Evolutionary conservation across 2,888 invertebrate species (phyloP), one percentile per base, ranked within the genome.

Genomic region (Acleris literana): DNA sequence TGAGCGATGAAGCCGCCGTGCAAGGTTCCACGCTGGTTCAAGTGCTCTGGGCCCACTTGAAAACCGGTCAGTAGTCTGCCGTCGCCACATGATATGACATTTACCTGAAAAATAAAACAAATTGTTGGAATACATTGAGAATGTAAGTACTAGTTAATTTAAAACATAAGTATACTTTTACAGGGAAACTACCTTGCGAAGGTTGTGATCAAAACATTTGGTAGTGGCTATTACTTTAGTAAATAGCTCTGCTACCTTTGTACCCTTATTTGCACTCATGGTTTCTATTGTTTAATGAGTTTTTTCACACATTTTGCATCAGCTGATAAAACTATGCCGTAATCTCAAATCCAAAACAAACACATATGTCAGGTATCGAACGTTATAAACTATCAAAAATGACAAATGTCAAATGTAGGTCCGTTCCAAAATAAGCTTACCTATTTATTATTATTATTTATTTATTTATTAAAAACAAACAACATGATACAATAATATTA

Each of bases 1-100:
- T 97, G 96, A 3, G 97, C 96, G 4, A 96, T 96, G 75, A 97
- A 95, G 6, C 97, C 98, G 2, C 98, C 98, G 80, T 98, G 98
- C 5, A 98, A 84, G 0, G 95, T 94, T 0, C 97, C 97, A 43
- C 92, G 83, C 16, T 92, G 86, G 85, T 98, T 98, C 2, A 96
- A 87, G 80, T 97, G 96, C 71, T 96, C 96, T 4, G 95, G 90
- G 0, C 90, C 93, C 0, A 98, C 95, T 74, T 93, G 94, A 78
- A 98, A 94, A 84, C 97, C 96, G 18, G 96, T 97, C 33, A 93
- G 83, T 82, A 97, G 95, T 58, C 92, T 93, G 1, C 98, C 98
- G 74, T 95, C 90, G n/a, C 94, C 95, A 65, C 95, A 95, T 29
- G 81, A 75, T 49, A 88, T 76, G 6, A 92, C 85, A 71, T 86